These are phyloP conservation scores for Sclerurus mexicanus DNA, from an alignment of 2,113 vertebrate genomes.

Conservation along the genomic window DNA sequence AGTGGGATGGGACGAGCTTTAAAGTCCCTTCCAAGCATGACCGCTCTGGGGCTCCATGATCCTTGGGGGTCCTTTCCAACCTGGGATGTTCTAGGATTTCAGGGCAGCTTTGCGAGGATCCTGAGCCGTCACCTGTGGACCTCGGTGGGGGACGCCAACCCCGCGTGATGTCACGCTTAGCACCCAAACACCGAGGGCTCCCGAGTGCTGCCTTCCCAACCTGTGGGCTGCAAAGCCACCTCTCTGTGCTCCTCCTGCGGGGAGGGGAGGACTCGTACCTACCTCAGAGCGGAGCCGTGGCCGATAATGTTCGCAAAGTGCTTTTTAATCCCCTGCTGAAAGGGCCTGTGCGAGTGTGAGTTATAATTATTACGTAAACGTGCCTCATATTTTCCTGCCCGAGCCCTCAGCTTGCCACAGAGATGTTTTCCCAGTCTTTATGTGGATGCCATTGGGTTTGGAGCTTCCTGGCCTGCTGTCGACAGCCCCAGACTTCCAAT, in stretches of 20 bases:
- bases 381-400: slow-evolving; percentile 55
- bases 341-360: slow-evolving; percentile 30
- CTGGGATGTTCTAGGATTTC: too few relatives aligned
- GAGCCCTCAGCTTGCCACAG: background rate
- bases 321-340: slow-evolving; percentile 67
- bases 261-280: background rate
- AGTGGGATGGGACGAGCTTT: too few relatives aligned
- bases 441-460: slow-evolving; percentile 50
- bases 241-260: background rate
- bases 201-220: too few relatives aligned
- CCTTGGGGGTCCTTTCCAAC: too few relatives aligned
- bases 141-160: too few relatives aligned
- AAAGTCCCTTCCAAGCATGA: too few relatives aligned
- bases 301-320: slow-evolving; percentile 51
- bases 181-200: too few relatives aligned
- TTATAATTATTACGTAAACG: slow-evolving; percentile 57
- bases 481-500: slow-evolving; percentile 5
- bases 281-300: slow-evolving; percentile 5
- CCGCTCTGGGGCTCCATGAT: too few relatives aligned
- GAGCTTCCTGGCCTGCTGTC: slow-evolving; percentile 27
- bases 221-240: background rate
- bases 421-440: slow-evolving; percentile 53
- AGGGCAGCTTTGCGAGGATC: too few relatives aligned
- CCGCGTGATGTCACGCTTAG: too few relatives aligned
- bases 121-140: too few relatives aligned